phyloP scores from a whole-genome alignment of 2,113 vertebrate genomes.

The Pipa parva region DNA sequence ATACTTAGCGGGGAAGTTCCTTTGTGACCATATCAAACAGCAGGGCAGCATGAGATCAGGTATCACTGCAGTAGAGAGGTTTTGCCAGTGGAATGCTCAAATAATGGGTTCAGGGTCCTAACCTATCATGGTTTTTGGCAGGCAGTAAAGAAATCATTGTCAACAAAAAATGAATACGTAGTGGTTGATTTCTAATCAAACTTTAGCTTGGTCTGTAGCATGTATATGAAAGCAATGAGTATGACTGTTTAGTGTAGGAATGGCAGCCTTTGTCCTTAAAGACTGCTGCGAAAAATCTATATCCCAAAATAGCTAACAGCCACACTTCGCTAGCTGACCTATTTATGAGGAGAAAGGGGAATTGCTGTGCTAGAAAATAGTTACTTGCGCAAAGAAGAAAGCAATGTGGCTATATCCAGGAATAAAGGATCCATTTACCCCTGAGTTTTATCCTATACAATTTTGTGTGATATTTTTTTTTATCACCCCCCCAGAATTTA shows the following conservation, averaged over 20 bases:
- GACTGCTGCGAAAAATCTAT: background rate
- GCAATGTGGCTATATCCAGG: too few species aligned
- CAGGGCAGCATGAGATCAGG: background rate
- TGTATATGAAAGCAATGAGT: constrained; percentile 5
- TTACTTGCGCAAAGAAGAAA: too few species aligned
- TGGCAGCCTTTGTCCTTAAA: background rate
- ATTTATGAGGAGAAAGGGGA: too few species aligned
- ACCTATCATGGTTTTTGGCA: constrained; percentile 6
- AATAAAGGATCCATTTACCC: too few species aligned
- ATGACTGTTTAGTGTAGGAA: background rate
- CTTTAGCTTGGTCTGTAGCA: background rate
- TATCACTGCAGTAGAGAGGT: background rate
- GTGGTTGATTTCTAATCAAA: constrained; percentile 27
- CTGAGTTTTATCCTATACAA: too few species aligned
- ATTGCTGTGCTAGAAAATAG: too few species aligned
- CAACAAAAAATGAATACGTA: constrained; percentile 29
- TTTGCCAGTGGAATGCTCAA: background rate
- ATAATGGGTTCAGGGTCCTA: background rate
- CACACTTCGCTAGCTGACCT: too few species aligned
- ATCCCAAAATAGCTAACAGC: too few species aligned
- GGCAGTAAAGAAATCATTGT: background rate
- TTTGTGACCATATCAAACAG: constrained; percentile 5
- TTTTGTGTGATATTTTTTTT: too few species aligned
- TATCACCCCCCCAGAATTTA: too few species aligned
- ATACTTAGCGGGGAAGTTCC: background rate